These are phyloP conservation scores for Varecia variegata DNA, from an alignment of 2,797 vertebrate species.

Conservation along the genomic window DNA sequence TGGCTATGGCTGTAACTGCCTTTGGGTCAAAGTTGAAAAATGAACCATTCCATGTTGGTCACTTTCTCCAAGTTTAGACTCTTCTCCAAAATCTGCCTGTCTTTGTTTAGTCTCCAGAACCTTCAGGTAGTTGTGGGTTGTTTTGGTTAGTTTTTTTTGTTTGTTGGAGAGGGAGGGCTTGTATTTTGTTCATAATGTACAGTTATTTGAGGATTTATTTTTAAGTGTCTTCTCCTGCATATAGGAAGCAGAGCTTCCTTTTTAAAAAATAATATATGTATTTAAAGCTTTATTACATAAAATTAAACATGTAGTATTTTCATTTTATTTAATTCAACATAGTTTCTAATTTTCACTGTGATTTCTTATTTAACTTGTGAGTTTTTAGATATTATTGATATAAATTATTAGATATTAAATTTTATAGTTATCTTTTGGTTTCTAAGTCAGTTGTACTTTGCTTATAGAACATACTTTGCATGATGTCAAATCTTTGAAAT, in stretches of 20 bases:
- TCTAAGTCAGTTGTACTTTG: not conserved
- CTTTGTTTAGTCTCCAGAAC: not conserved
- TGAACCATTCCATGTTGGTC: not conserved
- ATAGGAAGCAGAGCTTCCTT: not conserved
- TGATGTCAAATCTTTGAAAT: constrained; percentile 28
- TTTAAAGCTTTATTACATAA: constrained; percentile 23
- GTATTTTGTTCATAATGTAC: not conserved
- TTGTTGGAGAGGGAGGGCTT: not conserved
- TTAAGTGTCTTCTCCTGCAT: not conserved
- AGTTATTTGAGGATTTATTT: constrained; percentile 8
- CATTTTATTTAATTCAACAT: constrained; percentile 32
- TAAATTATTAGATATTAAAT: not conserved
- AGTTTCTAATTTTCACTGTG: not conserved
- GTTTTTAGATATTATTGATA: not conserved
- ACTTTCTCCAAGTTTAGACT: not conserved
- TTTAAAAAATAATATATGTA: not conserved
- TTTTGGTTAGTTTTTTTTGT: not conserved
- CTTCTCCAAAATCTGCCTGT: not conserved
- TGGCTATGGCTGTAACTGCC: not conserved
- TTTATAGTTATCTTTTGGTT: not conserved
- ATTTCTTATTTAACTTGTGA: not conserved
- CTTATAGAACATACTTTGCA: not conserved
- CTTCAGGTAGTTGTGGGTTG: not conserved
- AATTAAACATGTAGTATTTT: constrained; percentile 25
- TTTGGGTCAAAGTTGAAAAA: not conserved